phyloP scores from a whole-genome alignment of 2,888 invertebrate genomes.

The Andrena flavipes region DNA sequence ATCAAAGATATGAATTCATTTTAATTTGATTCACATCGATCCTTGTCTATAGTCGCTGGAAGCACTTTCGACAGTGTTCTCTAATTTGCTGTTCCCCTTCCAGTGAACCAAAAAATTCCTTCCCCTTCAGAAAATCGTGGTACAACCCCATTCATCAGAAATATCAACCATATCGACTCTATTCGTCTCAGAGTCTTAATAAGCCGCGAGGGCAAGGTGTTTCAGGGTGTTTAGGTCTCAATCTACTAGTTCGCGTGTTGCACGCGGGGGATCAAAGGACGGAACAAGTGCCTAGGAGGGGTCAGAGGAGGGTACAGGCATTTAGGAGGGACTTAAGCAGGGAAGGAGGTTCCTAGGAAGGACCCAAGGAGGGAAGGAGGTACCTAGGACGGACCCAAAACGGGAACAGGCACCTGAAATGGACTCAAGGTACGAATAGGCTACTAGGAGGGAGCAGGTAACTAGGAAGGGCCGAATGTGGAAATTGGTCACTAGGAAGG shows the following conservation, averaged over 20 bases:
- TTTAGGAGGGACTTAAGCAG: neutral
- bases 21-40: too few relatives aligned
- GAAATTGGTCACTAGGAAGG: conserved; percentile 20
- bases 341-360: neutral
- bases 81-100: too few relatives aligned
- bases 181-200: neutral
- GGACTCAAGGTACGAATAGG: too few relatives aligned
- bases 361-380: neutral
- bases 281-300: conserved; percentile 33
- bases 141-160: neutral
- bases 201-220: conserved; percentile 26
- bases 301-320: neutral
- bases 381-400: conserved; percentile 8
- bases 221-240: conserved; percentile 40
- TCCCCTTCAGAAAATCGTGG: neutral
- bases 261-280: conserved; percentile 13
- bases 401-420: too few relatives aligned
- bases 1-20: too few relatives aligned
- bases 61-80: too few relatives aligned
- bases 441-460: neutral
- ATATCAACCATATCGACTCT: neutral
- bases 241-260: conserved; percentile 13
- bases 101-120: too few relatives aligned
- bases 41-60: too few relatives aligned
- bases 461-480: neutral